A percentile compares a stretch with the other conserved stretches of the same genome.
Conservation (phyloP, 2,113 vertebrate genomes). For the Penelope pileata region DNA sequence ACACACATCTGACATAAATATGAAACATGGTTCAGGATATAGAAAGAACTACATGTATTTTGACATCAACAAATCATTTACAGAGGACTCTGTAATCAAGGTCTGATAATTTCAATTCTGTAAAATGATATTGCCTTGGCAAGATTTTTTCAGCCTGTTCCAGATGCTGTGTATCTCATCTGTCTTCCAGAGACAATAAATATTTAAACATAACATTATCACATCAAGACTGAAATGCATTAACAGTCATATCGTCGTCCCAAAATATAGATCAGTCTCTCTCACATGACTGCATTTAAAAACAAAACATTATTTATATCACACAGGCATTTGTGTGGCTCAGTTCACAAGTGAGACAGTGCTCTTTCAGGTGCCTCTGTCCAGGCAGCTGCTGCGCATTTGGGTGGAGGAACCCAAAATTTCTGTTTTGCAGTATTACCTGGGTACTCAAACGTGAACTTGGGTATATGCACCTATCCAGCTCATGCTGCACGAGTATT, state of each 20-base stretch:
- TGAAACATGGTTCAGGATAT: background rate
- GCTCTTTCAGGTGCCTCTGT: background rate
- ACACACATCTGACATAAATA: background rate
- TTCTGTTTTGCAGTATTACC: background rate
- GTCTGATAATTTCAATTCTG: background rate
- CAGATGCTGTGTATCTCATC: background rate
- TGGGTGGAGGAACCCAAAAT: background rate
- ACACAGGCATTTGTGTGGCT: background rate
- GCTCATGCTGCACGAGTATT: accelerated
- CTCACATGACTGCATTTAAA: background rate
- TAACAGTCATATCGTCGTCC: background rate
- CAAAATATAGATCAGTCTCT: background rate
- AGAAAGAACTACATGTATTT: background rate
- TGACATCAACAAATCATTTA: background rate
- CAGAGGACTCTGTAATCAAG: background rate
- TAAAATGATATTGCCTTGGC: background rate
- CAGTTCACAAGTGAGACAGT: background rate
- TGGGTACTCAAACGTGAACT: background rate
- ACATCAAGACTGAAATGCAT: background rate
- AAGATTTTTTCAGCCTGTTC: background rate
- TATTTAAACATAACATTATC: background rate
- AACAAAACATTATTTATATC: background rate
- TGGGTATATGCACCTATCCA: background rate
- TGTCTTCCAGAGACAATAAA: background rate
- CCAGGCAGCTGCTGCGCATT: background rate